Conservation (phyloP, 2,113 vertebrate species). For the Tympanuchus pallidicinctus region DNA sequence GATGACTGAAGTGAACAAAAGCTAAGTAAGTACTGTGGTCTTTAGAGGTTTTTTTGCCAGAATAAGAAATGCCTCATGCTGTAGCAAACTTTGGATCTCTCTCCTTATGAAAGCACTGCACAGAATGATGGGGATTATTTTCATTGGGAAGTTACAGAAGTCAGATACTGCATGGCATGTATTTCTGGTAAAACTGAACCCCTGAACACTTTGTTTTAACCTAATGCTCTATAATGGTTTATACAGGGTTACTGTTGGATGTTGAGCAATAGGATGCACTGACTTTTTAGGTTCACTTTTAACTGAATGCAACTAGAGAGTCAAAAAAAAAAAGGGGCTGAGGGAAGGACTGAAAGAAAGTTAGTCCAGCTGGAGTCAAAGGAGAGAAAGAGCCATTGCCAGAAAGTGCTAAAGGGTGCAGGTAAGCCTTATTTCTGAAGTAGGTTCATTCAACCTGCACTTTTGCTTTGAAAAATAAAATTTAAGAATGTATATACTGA, state of each 20-base stretch:
- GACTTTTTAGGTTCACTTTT: neutral
- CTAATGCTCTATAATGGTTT: neutral
- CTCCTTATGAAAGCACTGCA: neutral
- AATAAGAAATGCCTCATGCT: neutral
- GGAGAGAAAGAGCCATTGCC: neutral
- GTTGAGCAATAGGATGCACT: neutral
- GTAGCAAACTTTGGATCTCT: neutral
- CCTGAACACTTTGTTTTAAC: neutral
- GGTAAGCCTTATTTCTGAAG: neutral
- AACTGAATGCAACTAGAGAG: neutral
- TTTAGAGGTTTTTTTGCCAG: neutral
- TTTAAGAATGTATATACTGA: neutral
- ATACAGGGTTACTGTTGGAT: neutral
- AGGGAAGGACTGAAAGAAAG: neutral
- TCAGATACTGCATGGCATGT: neutral
- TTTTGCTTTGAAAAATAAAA: neutral
- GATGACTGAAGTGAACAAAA: neutral
- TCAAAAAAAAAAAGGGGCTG: neutral
- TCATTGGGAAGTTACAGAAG: neutral
- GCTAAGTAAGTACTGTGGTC: neutral
- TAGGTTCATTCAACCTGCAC: neutral
- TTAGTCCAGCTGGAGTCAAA: neutral
- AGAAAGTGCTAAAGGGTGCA: neutral
- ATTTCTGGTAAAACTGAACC: neutral
- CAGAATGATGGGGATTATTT: neutral